Base-by-base conservation (phyloP, 2,797 vertebrate genomes). In the Falco novaeseelandiae region DNA sequence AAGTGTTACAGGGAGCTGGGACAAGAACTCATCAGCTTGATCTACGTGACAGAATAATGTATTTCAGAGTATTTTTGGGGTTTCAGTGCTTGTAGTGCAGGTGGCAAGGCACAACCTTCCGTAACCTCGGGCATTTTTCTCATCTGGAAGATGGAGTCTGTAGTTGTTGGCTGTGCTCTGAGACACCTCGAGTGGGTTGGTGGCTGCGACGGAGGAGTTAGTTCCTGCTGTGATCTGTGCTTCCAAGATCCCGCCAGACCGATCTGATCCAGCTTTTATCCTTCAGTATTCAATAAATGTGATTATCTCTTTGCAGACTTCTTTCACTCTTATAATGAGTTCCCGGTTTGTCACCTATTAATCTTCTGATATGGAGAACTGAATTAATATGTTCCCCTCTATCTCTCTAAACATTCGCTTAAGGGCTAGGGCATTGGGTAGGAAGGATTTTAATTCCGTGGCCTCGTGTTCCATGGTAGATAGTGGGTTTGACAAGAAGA, bases 401-500 rank as follows among this genome's bases (percentile, higher is more conserved):
- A 55, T 51, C 92, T 70, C 78, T 87, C 83, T 83, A 83, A 86
- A 58, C 67, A 32, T 88, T 91, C 76, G 93, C 91, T 94, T 71
- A 71, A 78, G 94, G 93, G 89, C 94, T 88, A 23, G 86, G 54
- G 78, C 46, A 26, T 27, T 59, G 83, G 66, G 69, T 83, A 36
- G 70, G 87, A 76, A 76, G 58, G 57, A 69, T 91, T 94, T 88
- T 82, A 85, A 90, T 87, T 82, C 44, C 40, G 67, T 71, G 80
- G 61, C 80, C 81, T 84, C 32, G 1, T 29, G 34, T 77, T 72
- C 72, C 62, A 21, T 55, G 51, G 61, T 15, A 76, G 89, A 63
- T 34, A 74, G 89, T 67, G 89, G 67, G 85, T 96, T 92, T 91
- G 94, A 96, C 94, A 94, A 73, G 93, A 79, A 87, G 78, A 87